phyloP scores from a whole-genome alignment of 1,140 invertebrate species.

The Carcinoscorpius rotundicauda region DNA sequence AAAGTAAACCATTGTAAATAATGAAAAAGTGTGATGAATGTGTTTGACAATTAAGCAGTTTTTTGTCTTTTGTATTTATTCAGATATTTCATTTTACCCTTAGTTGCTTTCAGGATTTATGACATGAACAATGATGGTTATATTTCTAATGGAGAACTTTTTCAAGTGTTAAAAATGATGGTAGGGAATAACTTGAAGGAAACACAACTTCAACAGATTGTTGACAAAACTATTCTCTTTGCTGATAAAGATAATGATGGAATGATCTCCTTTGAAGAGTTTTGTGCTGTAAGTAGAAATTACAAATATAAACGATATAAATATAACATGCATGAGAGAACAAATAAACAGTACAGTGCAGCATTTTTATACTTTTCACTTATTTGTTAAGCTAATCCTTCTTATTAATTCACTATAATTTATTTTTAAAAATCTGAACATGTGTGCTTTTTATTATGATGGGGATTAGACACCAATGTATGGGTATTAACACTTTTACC shows the following conservation, averaged over 20 bases:
- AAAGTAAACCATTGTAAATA: constrained; percentile 14
- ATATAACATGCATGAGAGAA: no score
- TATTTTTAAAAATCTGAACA: no score
- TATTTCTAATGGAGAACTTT: constrained; percentile 34
- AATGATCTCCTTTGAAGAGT: constrained; percentile 34
- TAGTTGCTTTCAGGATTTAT: constrained; percentile 33
- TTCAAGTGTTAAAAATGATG: constrained; percentile 35
- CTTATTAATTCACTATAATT: no score
- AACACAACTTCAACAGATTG: constrained; percentile 33
- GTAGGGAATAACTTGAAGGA: constrained; percentile 34
- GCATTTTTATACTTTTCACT: no score
- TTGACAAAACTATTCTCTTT: constrained; percentile 34
- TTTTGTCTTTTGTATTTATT: constrained; percentile 34
- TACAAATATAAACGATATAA: neutral
- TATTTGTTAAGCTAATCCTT: no score
- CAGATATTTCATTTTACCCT: constrained; percentile 12
- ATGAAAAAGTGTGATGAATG: constrained; percentile 31
- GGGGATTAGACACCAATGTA: no score
- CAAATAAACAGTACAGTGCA: no score
- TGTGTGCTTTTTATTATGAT: no score
- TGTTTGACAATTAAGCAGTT: constrained; percentile 35
- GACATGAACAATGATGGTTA: constrained; percentile 34
- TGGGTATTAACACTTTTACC: no score
- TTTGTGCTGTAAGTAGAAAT: constrained; percentile 29
- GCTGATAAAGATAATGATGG: constrained; percentile 34